A percentile compares a stretch with the other conserved stretches of the same genome.
These are phyloP conservation scores for Solen grandis DNA, from an alignment of 1,140 invertebrate species.

Conservation along the genomic window DNA sequence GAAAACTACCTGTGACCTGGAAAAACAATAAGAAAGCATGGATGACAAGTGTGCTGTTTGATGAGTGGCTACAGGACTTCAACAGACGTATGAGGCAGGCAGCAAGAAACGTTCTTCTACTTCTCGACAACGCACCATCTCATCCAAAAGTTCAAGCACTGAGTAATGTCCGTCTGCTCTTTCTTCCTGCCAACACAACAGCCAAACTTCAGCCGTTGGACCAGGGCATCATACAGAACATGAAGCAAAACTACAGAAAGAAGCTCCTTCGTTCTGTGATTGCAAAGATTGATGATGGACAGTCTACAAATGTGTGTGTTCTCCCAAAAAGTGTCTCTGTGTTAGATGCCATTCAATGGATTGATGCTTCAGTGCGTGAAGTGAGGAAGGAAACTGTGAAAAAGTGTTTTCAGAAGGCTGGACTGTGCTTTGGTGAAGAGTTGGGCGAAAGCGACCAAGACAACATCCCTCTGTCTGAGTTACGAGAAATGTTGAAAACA, in stretches of 20 bases:
- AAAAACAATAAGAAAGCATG: constrained; percentile 56
- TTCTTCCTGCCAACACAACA: constrained; percentile 36
- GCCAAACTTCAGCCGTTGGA: constrained; percentile 24
- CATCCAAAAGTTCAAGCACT: constrained; percentile 57
- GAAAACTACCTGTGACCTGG: constrained; percentile 52
- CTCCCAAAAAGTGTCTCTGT: constrained; percentile 28
- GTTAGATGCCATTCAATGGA: constrained; percentile 9
- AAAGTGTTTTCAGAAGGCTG: constrained; percentile 23
- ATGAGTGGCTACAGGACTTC: constrained; percentile 53
- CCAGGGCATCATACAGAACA: constrained; percentile 24
- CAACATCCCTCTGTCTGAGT: constrained; percentile 4
- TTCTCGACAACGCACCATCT: constrained; percentile 55
- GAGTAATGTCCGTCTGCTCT: constrained; percentile 59
- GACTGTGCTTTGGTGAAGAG: background rate
- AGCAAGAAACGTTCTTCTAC: constrained; percentile 44
- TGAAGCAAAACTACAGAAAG: constrained; percentile 34
- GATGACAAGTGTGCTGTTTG: constrained; percentile 57
- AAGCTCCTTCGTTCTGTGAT: constrained; percentile 27
- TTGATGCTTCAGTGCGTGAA: constrained; percentile 14
- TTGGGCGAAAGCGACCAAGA: background rate
- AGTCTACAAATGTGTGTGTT: background rate
- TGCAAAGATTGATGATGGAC: background rate
- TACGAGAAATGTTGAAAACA: constrained; percentile 22
- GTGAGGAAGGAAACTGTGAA: constrained; percentile 6
- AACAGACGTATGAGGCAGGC: constrained; percentile 46